Base-by-base conservation (phyloP, 2,888 invertebrate genomes). In the Rhimphoctona megacephalus region DNA sequence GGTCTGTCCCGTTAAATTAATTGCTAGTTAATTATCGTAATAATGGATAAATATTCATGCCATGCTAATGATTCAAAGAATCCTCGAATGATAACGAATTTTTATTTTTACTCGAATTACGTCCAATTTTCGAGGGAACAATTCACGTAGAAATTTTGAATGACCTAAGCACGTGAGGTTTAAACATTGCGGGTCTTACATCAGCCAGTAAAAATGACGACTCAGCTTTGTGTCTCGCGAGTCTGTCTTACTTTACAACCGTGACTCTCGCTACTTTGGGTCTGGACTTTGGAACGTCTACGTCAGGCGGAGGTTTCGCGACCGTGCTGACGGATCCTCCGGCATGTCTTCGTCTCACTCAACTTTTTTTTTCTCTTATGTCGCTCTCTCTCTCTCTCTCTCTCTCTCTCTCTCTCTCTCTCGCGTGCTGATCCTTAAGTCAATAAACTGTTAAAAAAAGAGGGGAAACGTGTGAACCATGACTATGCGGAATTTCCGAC, bases 291-390 rank as follows among this genome's bases (percentile, higher is more conserved):
- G 73, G 49, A 78, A 30, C 78, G 61, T 33, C 43, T 73, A 85
- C 85, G 81, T 85, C 85, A 85, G 73, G 39, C 66, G 66, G 67
- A 82, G 85, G 49, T 81, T 76, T 70, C 54, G 52, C 22, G 76
- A 74, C 22, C n/a, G 67, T n/a, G 11, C 79, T 46, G 25, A 64
- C 76, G 85, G 72, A 81, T 81, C 43, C 85, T 77, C 85, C 85
- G 64, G 2, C 36, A 33, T 30, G 39, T 19, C 36, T 66, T 22
- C 43, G 9, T 17, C 76, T 72, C 66, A 25, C 46, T 52, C 19
- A 7, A 43, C 17, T 54, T 25, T 33, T 30, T 70, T 0, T n/a
- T 8, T 46, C 49, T 70, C 25, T 57, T 49, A 52, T 17, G 19
- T 66, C 81, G 22, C 17, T 54, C 81, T 19, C 57, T 19, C 64